Base-by-base conservation (phyloP, 2,797 vertebrate species). In the Peromyscus melanophrys region DNA sequence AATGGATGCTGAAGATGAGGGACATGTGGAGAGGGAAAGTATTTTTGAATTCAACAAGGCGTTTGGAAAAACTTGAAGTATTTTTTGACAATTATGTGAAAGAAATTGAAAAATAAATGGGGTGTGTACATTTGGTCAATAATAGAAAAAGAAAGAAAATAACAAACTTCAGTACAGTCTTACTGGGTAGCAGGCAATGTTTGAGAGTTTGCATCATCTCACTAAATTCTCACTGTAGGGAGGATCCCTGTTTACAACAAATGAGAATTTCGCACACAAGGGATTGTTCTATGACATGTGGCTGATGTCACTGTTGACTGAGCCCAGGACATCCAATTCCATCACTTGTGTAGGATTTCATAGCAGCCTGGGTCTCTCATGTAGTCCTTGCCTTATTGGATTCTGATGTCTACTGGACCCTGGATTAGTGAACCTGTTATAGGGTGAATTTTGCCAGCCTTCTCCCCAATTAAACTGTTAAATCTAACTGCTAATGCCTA, bases 11-110 rank as follows among this genome's bases (percentile, higher is more conserved):
- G 29, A 67, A 92, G 37, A 85, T 92, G 27, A 86, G 3, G 12
- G 14, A 17, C 21, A 17, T 73, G 4, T 55, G 25, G 49, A 77
- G 29, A 43, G 1, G 31, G 19, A 52, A 85, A 77, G 21, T 4
- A 52, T 67, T 40, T 86, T 88, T 90, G 3, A 71, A 95, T 83
- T 96, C 61, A 73, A 25, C 49, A 65, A 57, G 21, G 31, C 52
- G n/a, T 81, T 84, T 37, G n/a, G 27, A 84, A 88, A 88, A 95
- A 31, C 11, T 85, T 95, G 63, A n/a, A 23, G 23, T 63, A 31
- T 1, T 29, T 87, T 92, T 91, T 46, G 46, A 89, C 25, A 96
- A 57, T 59, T 89, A 52, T 16, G 52, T 27, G 19, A 4, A 31
- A n/a, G 46, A 81, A 86, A 71, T 40, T 40, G n/a, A 92, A 95